These are phyloP conservation scores for Mesembrinibis cayennensis DNA, from an alignment of 2,113 vertebrate species.

Conservation along the genomic window DNA sequence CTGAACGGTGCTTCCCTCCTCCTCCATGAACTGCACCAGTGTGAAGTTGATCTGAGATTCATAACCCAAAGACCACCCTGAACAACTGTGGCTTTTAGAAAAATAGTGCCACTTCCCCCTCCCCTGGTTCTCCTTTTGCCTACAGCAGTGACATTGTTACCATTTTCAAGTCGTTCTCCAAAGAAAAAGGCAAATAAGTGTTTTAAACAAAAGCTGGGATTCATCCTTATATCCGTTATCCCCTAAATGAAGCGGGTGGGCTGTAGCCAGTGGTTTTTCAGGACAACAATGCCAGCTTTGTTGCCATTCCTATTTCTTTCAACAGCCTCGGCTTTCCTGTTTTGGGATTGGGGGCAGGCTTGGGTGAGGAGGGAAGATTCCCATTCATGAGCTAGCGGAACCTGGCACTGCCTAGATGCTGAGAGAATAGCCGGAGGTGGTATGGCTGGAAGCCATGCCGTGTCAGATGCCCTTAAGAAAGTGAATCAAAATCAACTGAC, in stretches of 20 bases:
- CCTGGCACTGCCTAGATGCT: conserved; percentile 33
- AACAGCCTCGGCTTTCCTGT: conserved; percentile 19
- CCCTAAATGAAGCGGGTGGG: background rate
- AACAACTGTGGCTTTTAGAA: background rate
- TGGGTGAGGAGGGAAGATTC: conserved; percentile 21
- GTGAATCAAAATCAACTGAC: conserved; percentile 34
- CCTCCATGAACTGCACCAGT: background rate
- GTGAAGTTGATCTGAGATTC: background rate
- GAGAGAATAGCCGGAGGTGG: conserved; percentile 5
- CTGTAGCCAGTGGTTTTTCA: conserved; percentile 28
- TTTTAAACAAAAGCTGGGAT: conserved; percentile 38
- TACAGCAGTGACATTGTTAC: conserved; percentile 28
- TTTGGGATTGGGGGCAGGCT: background rate
- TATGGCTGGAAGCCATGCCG: conserved; percentile 22
- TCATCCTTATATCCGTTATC: background rate
- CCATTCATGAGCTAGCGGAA: conserved; percentile 22
- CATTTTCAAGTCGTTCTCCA: background rate
- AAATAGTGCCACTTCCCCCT: background rate
- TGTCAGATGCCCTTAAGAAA: conserved; percentile 38
- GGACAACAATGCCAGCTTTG: conserved; percentile 48
- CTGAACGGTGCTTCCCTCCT: background rate
- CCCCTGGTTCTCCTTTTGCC: background rate
- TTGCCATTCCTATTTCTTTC: conserved; percentile 27
- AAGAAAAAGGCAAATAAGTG: background rate
- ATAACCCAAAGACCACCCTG: conserved; percentile 9